Evolutionary conservation across 1,140 invertebrate species (phyloP).

Genomic region (Branchinecta lynchi): DNA sequence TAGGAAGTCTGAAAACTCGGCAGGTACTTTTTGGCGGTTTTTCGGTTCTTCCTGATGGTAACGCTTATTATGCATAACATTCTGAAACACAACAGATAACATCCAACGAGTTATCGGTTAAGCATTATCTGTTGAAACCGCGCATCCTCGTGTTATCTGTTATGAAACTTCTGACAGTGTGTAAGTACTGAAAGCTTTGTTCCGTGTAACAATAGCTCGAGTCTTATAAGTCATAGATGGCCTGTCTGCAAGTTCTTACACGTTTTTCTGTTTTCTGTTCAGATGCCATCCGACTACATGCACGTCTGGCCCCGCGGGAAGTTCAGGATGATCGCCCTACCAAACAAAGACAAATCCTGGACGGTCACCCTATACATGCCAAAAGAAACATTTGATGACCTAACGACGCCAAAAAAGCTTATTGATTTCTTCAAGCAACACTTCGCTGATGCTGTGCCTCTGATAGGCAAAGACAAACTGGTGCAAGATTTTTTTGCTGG

Average conservation of each 20-base stretch:
- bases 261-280: conserved; percentile 40
- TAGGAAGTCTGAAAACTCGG: too few species aligned
- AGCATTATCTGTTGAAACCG: too few species aligned
- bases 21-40: too few species aligned
- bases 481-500: conserved; percentile 54
- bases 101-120: too few species aligned
- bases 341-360: conserved; percentile 82
- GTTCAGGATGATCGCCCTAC: conserved; percentile 96
- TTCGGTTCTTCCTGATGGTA: too few species aligned
- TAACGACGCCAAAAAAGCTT: conserved; percentile 49
- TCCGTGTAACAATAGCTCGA: too few species aligned
- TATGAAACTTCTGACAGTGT: too few species aligned
- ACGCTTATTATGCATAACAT: too few species aligned
- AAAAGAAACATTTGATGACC: conserved; percentile 51
- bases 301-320: conserved; percentile 92
- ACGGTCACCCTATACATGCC: conserved; percentile 96
- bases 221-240: too few species aligned
- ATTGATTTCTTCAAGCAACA: conserved; percentile 61
- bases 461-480: conserved; percentile 64
- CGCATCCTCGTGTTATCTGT: too few species aligned
- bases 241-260: not conserved
- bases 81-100: too few species aligned
- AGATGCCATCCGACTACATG: conserved; percentile 66
- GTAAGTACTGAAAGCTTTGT: too few species aligned
- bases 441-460: conserved; percentile 66